phyloP scores from a whole-genome alignment of 2,797 vertebrate genomes.

The Meriones psammophilus region DNA sequence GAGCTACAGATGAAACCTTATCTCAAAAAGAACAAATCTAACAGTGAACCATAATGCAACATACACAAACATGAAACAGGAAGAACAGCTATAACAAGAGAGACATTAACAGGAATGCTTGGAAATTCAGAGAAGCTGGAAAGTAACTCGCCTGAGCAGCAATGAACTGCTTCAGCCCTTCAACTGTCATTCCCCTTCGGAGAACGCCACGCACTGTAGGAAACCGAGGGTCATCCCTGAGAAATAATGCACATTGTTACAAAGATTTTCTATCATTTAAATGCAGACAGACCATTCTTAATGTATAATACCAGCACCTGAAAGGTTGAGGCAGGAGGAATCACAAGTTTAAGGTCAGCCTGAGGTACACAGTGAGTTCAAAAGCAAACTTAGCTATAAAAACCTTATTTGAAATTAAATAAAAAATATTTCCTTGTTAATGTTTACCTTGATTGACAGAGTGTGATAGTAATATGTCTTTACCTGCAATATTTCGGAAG shows the following conservation, averaged over 20 bases:
- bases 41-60: neutral
- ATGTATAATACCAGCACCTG: neutral
- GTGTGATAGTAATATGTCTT: too few species aligned
- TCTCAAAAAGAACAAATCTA: neutral
- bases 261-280: neutral
- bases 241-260: neutral
- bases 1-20: neutral
- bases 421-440: neutral
- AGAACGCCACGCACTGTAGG: conserved; percentile 98
- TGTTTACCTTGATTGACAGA: too few species aligned
- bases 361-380: neutral
- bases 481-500: neutral
- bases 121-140: neutral
- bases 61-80: neutral
- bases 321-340: neutral
- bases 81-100: neutral
- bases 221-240: conserved; percentile 99
- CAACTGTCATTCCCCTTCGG: conserved; percentile 98
- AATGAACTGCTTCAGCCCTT: conserved; percentile 98
- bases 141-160: conserved; percentile 94
- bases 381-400: neutral
- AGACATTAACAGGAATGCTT: neutral
- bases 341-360: neutral
- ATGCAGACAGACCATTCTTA: neutral
- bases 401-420: neutral